Evolutionary conservation across 1,140 invertebrate genomes (phyloP).

Genomic region (Himalopsyche phryganea): DNA sequence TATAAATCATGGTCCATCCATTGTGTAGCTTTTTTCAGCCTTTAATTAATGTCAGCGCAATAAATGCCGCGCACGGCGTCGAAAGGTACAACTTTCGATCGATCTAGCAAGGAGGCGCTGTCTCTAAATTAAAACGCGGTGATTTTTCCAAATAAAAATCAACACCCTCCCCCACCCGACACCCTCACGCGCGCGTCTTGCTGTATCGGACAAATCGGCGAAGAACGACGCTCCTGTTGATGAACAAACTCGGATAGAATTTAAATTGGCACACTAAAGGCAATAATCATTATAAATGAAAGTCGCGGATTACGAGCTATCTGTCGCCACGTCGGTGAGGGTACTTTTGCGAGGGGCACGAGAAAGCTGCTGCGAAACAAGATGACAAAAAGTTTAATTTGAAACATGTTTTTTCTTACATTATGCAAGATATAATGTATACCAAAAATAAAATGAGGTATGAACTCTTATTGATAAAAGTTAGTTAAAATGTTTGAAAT

Average conservation of each 20-base stretch:
- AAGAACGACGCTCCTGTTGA: constrained; percentile 1
- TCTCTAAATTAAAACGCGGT: constrained; percentile 23
- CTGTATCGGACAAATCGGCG: constrained; percentile 1
- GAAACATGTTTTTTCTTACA: no score
- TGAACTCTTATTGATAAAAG: no score
- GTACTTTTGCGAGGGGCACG: constrained; percentile 4
- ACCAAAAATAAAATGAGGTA: no score
- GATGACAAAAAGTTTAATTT: no score
- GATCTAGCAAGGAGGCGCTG: constrained; percentile 6
- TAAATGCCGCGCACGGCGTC: constrained; percentile 11
- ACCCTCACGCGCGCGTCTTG: neutral
- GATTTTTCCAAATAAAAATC: constrained; percentile 30
- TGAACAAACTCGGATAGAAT: constrained; percentile 26
- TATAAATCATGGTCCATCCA: constrained; percentile 13
- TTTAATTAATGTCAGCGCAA: constrained; percentile 19
- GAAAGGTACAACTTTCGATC: constrained; percentile 8
- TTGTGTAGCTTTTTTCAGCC: neutral
- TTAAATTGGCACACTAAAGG: constrained; percentile 26
- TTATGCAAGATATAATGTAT: no score
- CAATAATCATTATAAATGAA: constrained; percentile 35
- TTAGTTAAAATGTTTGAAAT: no score
- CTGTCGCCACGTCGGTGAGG: constrained; percentile 5
- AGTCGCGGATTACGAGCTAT: constrained; percentile 30
- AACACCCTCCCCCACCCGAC: constrained; percentile 3
- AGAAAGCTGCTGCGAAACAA: no score